Evolutionary conservation across 2,113 vertebrate genomes (phyloP).

Genomic region (Corythornis vintsioides): DNA sequence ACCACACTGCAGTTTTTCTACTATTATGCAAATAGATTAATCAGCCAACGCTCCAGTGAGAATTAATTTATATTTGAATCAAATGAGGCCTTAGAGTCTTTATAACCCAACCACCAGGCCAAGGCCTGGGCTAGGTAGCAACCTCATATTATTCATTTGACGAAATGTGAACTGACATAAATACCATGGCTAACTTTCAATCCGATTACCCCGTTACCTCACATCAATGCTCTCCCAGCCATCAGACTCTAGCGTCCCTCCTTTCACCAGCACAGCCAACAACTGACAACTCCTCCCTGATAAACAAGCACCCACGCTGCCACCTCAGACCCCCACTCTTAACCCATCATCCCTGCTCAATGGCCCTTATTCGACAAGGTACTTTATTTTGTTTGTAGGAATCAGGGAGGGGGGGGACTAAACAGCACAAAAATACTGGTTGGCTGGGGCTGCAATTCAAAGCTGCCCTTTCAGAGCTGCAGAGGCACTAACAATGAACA

Average conservation of each 20-base stretch:
- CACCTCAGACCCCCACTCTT: conserved; percentile 84
- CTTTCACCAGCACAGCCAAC: conserved; percentile 88
- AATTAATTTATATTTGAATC: conserved; percentile 98
- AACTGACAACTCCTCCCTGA: conserved; percentile 85
- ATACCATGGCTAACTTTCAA: conserved; percentile 94
- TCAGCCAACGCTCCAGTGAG: conserved; percentile 91
- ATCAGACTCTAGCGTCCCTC: conserved; percentile 87
- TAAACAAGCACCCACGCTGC: conserved; percentile 88
- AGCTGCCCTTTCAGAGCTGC: conserved; percentile 74
- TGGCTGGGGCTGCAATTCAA: conserved; percentile 74
- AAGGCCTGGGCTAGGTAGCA: conserved; percentile 87
- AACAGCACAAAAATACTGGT: conserved; percentile 79
- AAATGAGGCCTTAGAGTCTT: conserved; percentile 85
- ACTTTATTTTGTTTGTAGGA: conserved; percentile 83
- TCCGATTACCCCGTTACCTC: conserved; percentile 97
- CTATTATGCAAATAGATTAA: conserved; percentile 98
- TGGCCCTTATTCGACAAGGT: conserved; percentile 89
- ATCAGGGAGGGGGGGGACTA: conserved; percentile 38
- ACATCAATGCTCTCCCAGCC: conserved; percentile 93
- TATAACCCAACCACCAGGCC: conserved; percentile 83
- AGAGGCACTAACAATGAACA: conserved; percentile 45
- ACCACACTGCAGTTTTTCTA: conserved; percentile 79
- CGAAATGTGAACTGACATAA: conserved; percentile 99
- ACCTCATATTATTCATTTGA: conserved; percentile 94
- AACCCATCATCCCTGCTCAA: conserved; percentile 88